Evolutionary conservation across 1,140 invertebrate species (phyloP).

Genomic region (Macrotrachela quadricornifera): DNA sequence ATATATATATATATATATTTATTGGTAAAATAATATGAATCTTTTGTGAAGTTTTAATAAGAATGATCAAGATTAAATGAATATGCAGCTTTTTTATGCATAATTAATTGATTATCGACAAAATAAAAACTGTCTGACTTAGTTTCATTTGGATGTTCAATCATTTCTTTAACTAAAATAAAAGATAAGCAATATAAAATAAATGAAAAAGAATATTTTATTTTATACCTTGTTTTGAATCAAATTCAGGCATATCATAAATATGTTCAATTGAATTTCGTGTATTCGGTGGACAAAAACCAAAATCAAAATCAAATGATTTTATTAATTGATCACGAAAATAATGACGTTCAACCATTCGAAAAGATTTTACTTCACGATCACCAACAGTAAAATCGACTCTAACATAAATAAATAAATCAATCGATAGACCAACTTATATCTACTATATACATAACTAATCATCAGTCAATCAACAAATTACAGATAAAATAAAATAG

Average conservation of each 20-base stretch:
- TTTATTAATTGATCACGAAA: conserved; percentile 78
- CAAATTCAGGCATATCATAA: conserved; percentile 82
- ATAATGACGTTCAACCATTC: conserved; percentile 95
- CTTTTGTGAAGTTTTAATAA: too few species aligned
- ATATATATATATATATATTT: too few species aligned
- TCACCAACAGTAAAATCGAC: conserved; percentile 87
- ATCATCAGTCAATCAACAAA: not conserved
- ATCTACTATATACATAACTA: not conserved
- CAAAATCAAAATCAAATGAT: conserved; percentile 99
- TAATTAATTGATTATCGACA: conserved; percentile 79
- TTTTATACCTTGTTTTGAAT: conserved; percentile 63
- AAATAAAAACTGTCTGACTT: conserved; percentile 96
- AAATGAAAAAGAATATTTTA: conserved; percentile 12
- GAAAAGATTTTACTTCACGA: conserved; percentile 72
- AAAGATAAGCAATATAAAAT: conserved; percentile 12
- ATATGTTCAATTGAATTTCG: conserved; percentile 95
- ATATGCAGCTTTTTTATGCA: conserved; percentile 98
- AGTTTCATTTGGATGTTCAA: conserved; percentile 78
- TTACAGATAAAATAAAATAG: not conserved
- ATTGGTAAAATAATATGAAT: too few species aligned
- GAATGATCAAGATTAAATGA: conserved; percentile 47
- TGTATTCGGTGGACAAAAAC: conserved; percentile 91
- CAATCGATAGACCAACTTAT: conserved; percentile 7
- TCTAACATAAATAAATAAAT: conserved; percentile 32
- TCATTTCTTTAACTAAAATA: conserved; percentile 78